Conservation (phyloP, 2,797 vertebrate species). For the Acanthornis magna region DNA sequence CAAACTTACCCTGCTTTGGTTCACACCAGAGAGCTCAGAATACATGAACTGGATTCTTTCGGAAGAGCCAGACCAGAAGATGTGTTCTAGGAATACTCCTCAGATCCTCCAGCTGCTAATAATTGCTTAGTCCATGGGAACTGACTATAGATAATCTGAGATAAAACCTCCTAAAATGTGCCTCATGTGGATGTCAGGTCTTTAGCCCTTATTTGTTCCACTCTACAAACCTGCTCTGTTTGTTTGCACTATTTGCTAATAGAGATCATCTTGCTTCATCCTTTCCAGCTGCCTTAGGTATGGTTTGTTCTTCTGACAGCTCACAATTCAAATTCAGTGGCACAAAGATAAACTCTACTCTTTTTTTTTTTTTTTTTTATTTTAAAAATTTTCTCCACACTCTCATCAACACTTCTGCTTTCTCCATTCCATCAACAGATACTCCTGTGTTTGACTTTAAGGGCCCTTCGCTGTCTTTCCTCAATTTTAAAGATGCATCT, state of each 20-base stretch:
- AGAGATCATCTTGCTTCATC: not conserved
- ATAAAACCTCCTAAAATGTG: not conserved
- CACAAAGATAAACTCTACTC: not conserved
- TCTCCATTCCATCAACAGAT: not conserved
- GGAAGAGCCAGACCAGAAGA: not conserved
- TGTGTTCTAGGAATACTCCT: not conserved
- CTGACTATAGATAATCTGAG: not conserved
- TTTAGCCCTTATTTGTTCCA: not conserved
- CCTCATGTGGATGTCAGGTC: not conserved
- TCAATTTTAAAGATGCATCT: not conserved
- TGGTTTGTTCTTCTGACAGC: not conserved
- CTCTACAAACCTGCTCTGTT: not conserved
- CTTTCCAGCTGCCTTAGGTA: not conserved
- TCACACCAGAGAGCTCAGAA: not conserved
- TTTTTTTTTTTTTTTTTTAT: not conserved
- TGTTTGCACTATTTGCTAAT: not conserved
- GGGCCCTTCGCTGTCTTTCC: not conserved
- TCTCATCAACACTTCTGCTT: not conserved
- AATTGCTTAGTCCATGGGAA: not conserved
- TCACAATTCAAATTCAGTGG: not conserved
- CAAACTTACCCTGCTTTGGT: not conserved
- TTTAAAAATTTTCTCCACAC: not conserved
- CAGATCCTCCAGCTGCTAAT: not conserved
- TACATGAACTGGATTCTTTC: not conserved
- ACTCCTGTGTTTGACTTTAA: not conserved